Conservation (phyloP, 2,888 invertebrate genomes). For the Microplitis manilae region DNA sequence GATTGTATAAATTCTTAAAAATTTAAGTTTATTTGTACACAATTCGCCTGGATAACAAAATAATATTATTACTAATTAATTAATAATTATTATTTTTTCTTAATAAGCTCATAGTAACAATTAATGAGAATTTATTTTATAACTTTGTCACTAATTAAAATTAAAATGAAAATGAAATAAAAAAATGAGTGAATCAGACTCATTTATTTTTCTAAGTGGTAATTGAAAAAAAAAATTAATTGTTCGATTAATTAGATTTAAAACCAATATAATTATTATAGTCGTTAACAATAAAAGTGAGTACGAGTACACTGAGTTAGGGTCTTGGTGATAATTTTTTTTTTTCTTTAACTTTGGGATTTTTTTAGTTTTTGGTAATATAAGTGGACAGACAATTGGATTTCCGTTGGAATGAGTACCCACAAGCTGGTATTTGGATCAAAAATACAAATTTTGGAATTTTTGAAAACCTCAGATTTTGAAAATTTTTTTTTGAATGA, state of each 20-base stretch:
- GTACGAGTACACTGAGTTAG: background rate
- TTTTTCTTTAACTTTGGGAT: no score
- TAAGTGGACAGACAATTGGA: no score
- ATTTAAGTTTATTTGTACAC: background rate
- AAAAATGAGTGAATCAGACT: background rate
- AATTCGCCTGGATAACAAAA: background rate
- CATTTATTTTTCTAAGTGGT: background rate
- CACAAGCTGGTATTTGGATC: no score
- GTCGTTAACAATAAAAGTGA: background rate
- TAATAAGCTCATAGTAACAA: background rate
- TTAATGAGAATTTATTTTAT: background rate
- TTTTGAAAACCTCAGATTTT: no score
- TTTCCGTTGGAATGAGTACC: no score
- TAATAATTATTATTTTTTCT: background rate
- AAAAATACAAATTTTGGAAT: no score
- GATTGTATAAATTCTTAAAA: background rate
- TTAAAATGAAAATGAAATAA: background rate
- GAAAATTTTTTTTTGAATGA: no score
- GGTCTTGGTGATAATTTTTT: background rate
- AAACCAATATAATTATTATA: background rate
- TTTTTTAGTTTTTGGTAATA: no score
- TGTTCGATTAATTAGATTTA: background rate
- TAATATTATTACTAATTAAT: no score
- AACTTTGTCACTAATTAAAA: background rate
- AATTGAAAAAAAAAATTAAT: background rate